phyloP scores from a whole-genome alignment of 2,113 vertebrate genomes.

The Phyllostomus hastatus region DNA sequence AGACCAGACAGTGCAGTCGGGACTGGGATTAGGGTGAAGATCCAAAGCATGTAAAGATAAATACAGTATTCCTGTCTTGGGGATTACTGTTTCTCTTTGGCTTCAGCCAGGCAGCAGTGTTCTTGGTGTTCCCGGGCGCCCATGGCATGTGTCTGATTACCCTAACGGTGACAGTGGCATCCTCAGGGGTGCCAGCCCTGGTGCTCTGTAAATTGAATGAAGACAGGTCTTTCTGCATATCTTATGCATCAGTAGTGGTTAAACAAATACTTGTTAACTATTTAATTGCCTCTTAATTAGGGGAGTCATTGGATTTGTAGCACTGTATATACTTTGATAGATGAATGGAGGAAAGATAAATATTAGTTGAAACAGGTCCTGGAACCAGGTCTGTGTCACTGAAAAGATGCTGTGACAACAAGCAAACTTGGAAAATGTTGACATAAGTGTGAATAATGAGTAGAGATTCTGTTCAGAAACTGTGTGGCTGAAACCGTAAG shows the following conservation, averaged over 20 bases:
- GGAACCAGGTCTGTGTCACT: background rate
- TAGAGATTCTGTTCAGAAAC: background rate
- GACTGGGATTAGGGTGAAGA: background rate
- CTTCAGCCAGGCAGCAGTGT: background rate
- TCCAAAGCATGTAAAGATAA: background rate
- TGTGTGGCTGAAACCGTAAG: background rate
- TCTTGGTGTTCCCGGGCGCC: background rate
- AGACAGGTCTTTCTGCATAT: background rate
- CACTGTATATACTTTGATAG: background rate
- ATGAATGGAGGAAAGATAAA: background rate
- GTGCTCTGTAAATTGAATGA: background rate
- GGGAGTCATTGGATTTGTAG: background rate
- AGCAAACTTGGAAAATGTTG: background rate
- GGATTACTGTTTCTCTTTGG: background rate
- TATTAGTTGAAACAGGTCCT: background rate
- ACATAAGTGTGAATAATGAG: background rate
- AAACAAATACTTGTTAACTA: background rate
- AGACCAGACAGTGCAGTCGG: background rate
- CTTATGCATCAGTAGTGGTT: rapidly evolving
- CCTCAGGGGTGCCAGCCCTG: background rate
- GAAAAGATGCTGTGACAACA: background rate
- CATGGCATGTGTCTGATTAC: background rate
- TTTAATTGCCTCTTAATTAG: background rate
- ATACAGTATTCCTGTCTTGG: background rate
- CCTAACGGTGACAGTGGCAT: background rate